A percentile compares a stretch with the other conserved stretches of the same genome.
These are phyloP conservation scores for Ormyrus thymus DNA, from an alignment of 2,888 invertebrate genomes.

Conservation along the genomic window DNA sequence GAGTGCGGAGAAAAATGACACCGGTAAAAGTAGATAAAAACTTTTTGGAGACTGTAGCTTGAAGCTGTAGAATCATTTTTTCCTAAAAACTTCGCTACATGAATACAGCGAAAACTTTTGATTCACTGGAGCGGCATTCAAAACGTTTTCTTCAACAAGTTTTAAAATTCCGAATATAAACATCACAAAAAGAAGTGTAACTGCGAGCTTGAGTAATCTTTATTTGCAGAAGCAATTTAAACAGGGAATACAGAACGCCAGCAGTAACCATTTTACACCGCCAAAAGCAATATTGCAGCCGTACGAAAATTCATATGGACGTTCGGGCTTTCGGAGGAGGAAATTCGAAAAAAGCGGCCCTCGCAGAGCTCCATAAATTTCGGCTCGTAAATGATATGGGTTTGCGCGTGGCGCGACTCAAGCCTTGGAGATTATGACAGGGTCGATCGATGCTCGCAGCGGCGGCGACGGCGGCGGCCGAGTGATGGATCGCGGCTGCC, in stretches of 20 bases:
- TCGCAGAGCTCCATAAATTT: slow-evolving; percentile 25
- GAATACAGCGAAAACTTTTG: no score
- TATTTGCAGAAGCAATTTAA: no score
- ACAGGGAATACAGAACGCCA: no score
- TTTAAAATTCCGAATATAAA: no score
- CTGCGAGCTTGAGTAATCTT: no score
- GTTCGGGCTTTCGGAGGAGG: neutral
- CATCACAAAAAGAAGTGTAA: no score
- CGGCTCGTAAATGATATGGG: slow-evolving; percentile 3
- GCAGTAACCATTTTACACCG: no score
- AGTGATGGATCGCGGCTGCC: slow-evolving; percentile 29
- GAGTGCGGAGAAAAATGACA: neutral
- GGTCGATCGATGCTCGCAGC: slow-evolving; percentile 15
- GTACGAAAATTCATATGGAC: no score
- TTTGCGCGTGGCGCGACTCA: neutral
- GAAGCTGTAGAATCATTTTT: slow-evolving; percentile 14
- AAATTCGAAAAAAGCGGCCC: neutral
- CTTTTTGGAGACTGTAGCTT: slow-evolving; percentile 1
- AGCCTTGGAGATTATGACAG: slow-evolving; percentile 8
- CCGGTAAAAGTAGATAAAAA: slow-evolving; percentile 26
- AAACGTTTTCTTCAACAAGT: no score
- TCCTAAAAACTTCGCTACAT: neutral
- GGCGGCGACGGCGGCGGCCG: neutral
- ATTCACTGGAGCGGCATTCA: no score
- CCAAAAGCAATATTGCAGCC: no score